Evolutionary conservation across 2,888 invertebrate genomes (phyloP), one percentile per base, ranked within the genome.

Genomic region (Polydrusus cervinus): DNA sequence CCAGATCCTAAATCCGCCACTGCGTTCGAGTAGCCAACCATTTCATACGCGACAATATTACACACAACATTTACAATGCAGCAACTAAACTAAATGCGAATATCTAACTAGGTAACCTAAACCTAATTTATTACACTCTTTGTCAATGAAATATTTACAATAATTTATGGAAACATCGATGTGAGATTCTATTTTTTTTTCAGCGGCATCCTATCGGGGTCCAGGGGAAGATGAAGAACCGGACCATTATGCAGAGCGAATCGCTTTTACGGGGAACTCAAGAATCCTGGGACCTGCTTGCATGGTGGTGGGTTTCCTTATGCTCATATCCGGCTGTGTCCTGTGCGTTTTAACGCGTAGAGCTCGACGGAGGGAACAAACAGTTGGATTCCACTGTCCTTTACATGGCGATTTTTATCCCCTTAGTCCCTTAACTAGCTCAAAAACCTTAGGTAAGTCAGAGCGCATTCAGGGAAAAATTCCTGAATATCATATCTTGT

Each of bases 351-450:
- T 93, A 79, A 92, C 92, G 84, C 89, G 92, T 66, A 88, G 93
- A 38, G 93, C 93, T 1, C 89, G 92, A 78, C 89, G 90, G 67
- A 88, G 91, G 47, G 92, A 93, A 82, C 90, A 93, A 70, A 89
- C 93, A 55, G 89, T 93, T 76, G 93, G 93, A 70, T 94, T 93
- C 88, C 93, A 93, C 86, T 94, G 94, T 85, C 93, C 93, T 34
- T 89, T 94, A 57, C 93, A 93, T 81, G 94, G 94, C 7, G 93
- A 93, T 87, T 94, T 94, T 86, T 94, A 93, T 84, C 93, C 93
- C 3, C 87, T 93, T 47, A 93, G 92, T 84, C 92, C 93, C 25
- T 90, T 91, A 75, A 91, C 89, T 74, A 86, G 86, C 81, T 86
- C 85, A 71, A 85, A 83, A 81, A 86, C 86, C 64, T 81, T 86